Conservation (phyloP, 2,113 vertebrate genomes). For the Sphyrna mokarran region DNA sequence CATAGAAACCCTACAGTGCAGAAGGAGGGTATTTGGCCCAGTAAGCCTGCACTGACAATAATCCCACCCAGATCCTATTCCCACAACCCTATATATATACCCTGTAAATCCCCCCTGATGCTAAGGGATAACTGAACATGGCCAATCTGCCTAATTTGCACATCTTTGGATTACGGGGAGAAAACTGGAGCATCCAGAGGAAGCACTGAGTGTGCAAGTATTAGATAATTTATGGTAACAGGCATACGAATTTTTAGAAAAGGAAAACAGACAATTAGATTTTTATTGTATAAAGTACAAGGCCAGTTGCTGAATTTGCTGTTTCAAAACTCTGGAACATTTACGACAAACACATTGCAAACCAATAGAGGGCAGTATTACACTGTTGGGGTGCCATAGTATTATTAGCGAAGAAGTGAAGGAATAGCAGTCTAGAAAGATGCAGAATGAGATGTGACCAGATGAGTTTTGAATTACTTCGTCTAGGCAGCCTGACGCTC, state of each 20-base stretch:
- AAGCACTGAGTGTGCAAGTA: not conserved
- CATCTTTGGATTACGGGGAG: too few relatives aligned
- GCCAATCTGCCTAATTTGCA: too few relatives aligned
- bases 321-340: not conserved
- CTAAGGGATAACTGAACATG: too few relatives aligned
- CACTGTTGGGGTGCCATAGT: not conserved
- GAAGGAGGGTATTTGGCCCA: too few relatives aligned
- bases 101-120: too few relatives aligned
- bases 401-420: not conserved
- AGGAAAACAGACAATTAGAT: not conserved
- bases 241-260: not conserved
- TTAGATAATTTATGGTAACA: not conserved
- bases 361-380: slow-evolving; percentile 11
- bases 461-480: not conserved
- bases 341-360: not conserved
- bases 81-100: too few relatives aligned
- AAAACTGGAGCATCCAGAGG: too few relatives aligned
- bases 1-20: too few relatives aligned
- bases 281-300: not conserved
- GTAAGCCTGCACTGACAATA: too few relatives aligned
- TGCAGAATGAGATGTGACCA: not conserved
- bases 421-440: not conserved
- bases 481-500: not conserved
- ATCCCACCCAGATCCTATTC: too few relatives aligned
- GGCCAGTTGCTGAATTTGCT: not conserved